A percentile compares a stretch with the other conserved stretches of the same genome.
Conservation (phyloP, 2,113 vertebrate genomes). For the Ophiodon elongatus region DNA sequence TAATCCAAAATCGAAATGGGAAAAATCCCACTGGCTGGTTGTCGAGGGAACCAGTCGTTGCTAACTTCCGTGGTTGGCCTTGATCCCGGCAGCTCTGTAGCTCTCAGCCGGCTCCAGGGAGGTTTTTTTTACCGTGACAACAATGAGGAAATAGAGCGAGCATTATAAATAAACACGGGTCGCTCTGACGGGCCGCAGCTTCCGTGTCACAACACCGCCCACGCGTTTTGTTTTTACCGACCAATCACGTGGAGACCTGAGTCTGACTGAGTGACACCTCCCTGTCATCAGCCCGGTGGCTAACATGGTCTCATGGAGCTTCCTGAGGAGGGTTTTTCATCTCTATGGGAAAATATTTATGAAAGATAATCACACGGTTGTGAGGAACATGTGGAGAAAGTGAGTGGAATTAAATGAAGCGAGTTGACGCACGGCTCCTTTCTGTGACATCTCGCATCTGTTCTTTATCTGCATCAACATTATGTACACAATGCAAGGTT, state of each 20-base stretch:
- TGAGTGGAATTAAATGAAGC: neutral
- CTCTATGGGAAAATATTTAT: slow-evolving; percentile 86
- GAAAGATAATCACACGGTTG: slow-evolving; percentile 40
- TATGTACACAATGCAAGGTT: neutral
- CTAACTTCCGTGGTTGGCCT: no score
- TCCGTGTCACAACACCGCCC: slow-evolving; percentile 18
- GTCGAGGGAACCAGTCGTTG: no score
- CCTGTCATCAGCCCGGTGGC: slow-evolving; percentile 89
- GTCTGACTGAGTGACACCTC: slow-evolving; percentile 84
- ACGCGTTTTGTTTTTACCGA: neutral
- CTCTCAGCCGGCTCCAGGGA: neutral
- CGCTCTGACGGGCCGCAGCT: slow-evolving; percentile 20
- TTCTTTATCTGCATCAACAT: neutral
- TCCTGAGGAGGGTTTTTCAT: slow-evolving; percentile 89
- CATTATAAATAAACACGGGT: slow-evolving; percentile 39
- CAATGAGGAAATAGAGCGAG: neutral
- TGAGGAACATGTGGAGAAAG: neutral
- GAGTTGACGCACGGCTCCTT: neutral
- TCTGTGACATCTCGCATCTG: neutral
- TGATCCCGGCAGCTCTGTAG: no score
- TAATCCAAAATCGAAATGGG: no score
- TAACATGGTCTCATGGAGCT: slow-evolving; percentile 97
- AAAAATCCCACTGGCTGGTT: no score
- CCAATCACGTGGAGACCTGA: slow-evolving; percentile 53
- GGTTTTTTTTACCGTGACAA: slow-evolving; percentile 11